A percentile compares a stretch with the other conserved stretches of the same genome.
Conservation (phyloP, 1,140 invertebrate species). For the Drosophila kepulauana region DNA sequence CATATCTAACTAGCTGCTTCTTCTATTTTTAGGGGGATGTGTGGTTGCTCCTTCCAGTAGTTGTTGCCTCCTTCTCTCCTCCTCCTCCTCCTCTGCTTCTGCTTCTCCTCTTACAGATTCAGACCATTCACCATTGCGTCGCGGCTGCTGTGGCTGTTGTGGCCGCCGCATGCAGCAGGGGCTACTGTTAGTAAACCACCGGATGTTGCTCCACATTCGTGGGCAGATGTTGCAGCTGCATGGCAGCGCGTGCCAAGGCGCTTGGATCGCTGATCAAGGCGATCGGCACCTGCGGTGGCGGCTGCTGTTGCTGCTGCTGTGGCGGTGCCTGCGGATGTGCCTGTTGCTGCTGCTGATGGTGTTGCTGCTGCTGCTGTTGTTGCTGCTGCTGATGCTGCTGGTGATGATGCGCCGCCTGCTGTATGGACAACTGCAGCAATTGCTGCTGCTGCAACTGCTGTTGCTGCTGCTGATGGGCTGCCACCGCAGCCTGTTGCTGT, state of each 20-base stretch:
- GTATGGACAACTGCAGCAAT: slow-evolving; percentile 71
- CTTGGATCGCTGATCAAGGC: slow-evolving; percentile 81
- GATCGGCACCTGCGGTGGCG: slow-evolving; percentile 76
- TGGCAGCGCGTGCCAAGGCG: slow-evolving; percentile 78
- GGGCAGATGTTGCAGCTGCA: slow-evolving; percentile 82
- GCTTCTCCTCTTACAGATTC: background rate
- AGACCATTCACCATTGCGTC: slow-evolving; percentile 58
- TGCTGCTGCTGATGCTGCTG: slow-evolving; percentile 73
- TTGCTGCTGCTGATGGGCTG: slow-evolving; percentile 69
- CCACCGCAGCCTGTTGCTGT: slow-evolving; percentile 65
- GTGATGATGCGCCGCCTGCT: slow-evolving; percentile 78
- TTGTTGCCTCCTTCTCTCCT: slow-evolving; percentile 19
- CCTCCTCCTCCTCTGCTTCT: slow-evolving; percentile 36
- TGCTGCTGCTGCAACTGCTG: slow-evolving; percentile 72
- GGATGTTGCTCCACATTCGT: slow-evolving; percentile 83
- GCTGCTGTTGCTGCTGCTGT: slow-evolving; percentile 71
- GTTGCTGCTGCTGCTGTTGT: slow-evolving; percentile 69
- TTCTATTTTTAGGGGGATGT: slow-evolving; percentile 19
- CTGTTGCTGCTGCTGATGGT: slow-evolving; percentile 61
- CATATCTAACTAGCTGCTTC: slow-evolving; percentile 73
- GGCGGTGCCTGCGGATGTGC: slow-evolving; percentile 59
- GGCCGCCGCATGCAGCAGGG: slow-evolving; percentile 59
- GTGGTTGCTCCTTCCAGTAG: slow-evolving; percentile 8
- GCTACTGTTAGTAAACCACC: slow-evolving; percentile 84
- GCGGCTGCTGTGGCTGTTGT: slow-evolving; percentile 51